Base-by-base conservation (phyloP, 2,888 invertebrate species). In the Sinohyriopsis cumingii region DNA sequence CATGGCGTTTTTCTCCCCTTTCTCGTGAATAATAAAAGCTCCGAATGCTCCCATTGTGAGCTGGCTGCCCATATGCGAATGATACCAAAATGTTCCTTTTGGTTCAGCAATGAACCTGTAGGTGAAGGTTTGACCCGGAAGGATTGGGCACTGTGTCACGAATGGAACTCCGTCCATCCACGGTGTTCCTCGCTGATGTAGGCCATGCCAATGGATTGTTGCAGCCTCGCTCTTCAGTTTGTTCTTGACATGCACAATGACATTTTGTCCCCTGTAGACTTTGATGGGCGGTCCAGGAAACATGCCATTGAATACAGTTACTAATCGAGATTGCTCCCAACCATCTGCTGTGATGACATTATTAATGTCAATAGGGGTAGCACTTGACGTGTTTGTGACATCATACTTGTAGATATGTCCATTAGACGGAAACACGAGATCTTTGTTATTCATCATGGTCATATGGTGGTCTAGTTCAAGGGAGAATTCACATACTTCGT, bases 191-290 rank as follows among this genome's bases (percentile, higher is more conserved):
- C 22, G 55, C 72, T 86, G 85, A 59, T 80, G 82, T 19, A 87
- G 74, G 0, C 88, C 88, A 69, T 88, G 87, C 87, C 86, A 87
- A 72, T 88, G 88, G 9, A 88, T 74, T 12, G 85, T 80, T 7
- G 82, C 68, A 5, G 76, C 75, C 6, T 82, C 78, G 7, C 79
- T 78, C 7, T 69, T 66, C 22, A 88, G 64, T 9, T 77, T 63
- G 74, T 88, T 87, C 22, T 68, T 78, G 18, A 86, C 84, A 67
- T 84, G 78, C 9, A 86, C 76, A 33, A 75, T 71, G 1, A 85
- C 79, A 0, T 64, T 82, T 68, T 85, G 86, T 6, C 82, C 84
- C 70, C 85, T 80, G 66, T 78, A 84, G 7, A 87, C 86, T 59
- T 83, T 82, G 19, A 86, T 80, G 28, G 78, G 67, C 1, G 87